Evolutionary conservation across 2,888 invertebrate species (phyloP).

Genomic region (Tetragnatha montana): DNA sequence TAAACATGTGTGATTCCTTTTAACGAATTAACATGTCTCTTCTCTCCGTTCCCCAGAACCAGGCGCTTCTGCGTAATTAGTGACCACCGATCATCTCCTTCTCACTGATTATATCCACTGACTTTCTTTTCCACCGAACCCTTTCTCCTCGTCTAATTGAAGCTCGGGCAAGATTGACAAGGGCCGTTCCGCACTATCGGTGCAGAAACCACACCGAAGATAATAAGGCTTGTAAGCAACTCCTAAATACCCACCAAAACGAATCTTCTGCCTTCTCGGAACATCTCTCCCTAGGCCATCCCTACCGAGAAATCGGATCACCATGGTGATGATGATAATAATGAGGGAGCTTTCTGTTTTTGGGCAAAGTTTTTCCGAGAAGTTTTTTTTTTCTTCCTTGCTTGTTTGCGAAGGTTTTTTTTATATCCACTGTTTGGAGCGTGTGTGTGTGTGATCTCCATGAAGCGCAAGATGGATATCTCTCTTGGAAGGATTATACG

Average conservation of each 20-base stretch:
- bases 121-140: not conserved
- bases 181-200: not conserved
- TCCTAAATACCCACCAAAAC: not conserved
- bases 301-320: not conserved
- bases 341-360: not conserved
- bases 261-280: not conserved
- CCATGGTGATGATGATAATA: not conserved
- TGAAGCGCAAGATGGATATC: too few relatives aligned
- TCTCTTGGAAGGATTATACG: too few relatives aligned
- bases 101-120: too few relatives aligned
- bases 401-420: too few relatives aligned
- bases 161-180: not conserved
- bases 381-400: not conserved
- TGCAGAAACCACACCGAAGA: not conserved
- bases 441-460: too few relatives aligned
- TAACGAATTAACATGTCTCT: not conserved
- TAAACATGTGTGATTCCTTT: not conserved
- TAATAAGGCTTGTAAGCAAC: not conserved
- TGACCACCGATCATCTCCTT: not conserved
- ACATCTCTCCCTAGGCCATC: not conserved
- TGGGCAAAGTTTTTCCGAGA: not conserved
- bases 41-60: not conserved
- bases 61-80: not conserved
- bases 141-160: not conserved
- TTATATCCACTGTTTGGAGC: too few relatives aligned